phyloP scores from a whole-genome alignment of 2,888 invertebrate genomes.

The Cheilosia urbana region DNA sequence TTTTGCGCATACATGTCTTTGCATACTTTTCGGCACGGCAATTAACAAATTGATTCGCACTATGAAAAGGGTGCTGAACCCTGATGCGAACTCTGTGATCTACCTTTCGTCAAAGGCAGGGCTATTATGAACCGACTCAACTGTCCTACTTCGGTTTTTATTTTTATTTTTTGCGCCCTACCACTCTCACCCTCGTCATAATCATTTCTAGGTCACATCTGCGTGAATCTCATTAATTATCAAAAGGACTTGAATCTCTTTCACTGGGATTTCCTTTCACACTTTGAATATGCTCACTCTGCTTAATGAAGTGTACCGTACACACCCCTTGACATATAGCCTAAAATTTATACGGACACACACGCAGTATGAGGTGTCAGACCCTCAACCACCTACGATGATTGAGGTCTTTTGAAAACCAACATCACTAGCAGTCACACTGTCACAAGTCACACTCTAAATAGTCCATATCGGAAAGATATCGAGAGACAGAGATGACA shows the following conservation, averaged over 20 bases:
- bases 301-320: background rate
- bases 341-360: background rate
- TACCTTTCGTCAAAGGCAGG: too few species aligned
- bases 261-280: background rate
- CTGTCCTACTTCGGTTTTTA: background rate
- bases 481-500: background rate
- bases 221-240: conserved; percentile 24
- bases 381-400: conserved; percentile 18
- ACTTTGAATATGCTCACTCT: conserved; percentile 1
- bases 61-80: too few species aligned
- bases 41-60: too few species aligned
- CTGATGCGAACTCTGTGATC: too few species aligned
- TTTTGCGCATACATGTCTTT: too few species aligned
- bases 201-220: conserved; percentile 8
- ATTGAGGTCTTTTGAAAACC: conserved; percentile 14
- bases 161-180: too few species aligned
- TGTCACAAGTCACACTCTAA: too few species aligned
- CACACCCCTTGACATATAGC: conserved; percentile 1
- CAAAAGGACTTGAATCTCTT: conserved; percentile 6
- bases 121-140: too few species aligned
- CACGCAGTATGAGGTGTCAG: background rate
- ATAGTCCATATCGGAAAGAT: background rate
- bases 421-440: background rate
- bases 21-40: too few species aligned
- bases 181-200: background rate